Evolutionary conservation across 2,888 invertebrate species (phyloP), one percentile per base, ranked within the genome.

Genomic region (Nymphalis c-album): DNA sequence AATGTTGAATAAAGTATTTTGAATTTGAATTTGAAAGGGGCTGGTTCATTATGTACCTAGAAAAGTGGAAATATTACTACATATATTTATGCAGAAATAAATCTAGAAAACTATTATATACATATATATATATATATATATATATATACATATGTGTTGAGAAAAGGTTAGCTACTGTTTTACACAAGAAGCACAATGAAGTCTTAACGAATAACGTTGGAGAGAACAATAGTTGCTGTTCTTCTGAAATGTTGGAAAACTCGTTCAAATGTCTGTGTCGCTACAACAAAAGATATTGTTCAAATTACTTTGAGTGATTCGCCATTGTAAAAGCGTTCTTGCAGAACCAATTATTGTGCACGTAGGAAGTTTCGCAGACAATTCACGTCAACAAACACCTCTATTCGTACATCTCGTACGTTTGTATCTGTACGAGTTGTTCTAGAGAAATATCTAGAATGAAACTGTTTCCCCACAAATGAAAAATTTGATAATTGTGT

Each of bases 231-330:
- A 59, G 47, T 20, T 53, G 16, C 26, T 17, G 31, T 40, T 18
- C 50, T 22, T 61, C 31, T 26, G 7, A 26, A 47, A 51, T 46
- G 50, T 60, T 53, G 64, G 26, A 59, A 40, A 64, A 55, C 53
- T 59, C 53, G 62, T 61, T 63, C 16, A 51, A 64, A 59, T 40
- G 55, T 20, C 10, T 64, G 63, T 63, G 26, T 17, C n/a, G 3
- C 17, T 17, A 55, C 26, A 55, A 65, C 68, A 68, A 68, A 62
- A 47, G 68, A 65, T 65, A 67, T 65, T 63, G 47, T 47, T 62
- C 26, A 4, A 51, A 64, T 64, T 47, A 60, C 62, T 68, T 66
- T 46, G 48, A 70, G 22, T 46, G 63, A 58, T 61, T 63, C 40
- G n/a, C 57, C 35, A 51, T 60, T 63, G 48, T 61, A 51, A 51